Conservation (phyloP, 2,888 invertebrate genomes). For the Cerceris rybyensis region DNA sequence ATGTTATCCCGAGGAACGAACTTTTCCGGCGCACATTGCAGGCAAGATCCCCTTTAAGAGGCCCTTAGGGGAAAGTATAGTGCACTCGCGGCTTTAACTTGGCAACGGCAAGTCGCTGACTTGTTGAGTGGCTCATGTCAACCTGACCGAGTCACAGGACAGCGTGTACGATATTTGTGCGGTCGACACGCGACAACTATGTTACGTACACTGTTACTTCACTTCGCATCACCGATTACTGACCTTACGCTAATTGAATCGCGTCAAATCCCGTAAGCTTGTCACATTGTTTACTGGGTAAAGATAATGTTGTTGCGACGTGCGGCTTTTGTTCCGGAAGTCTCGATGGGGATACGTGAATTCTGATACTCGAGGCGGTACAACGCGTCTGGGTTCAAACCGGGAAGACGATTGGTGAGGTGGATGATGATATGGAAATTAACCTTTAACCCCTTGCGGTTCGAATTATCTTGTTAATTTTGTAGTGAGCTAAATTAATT, state of each 20-base stretch:
- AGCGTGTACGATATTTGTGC: slow-evolving; percentile 48
- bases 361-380: no score
- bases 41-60: slow-evolving; percentile 61
- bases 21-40: background rate
- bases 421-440: no score
- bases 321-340: no score
- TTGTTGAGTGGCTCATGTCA: slow-evolving; percentile 71
- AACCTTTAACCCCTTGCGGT: no score
- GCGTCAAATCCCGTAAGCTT: slow-evolving; percentile 46
- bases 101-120: slow-evolving; percentile 69
- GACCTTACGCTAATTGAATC: slow-evolving; percentile 47
- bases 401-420: no score
- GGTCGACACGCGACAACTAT: slow-evolving; percentile 30
- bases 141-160: slow-evolving; percentile 67
- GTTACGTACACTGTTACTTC: background rate
- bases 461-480: no score
- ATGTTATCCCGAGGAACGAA: background rate
- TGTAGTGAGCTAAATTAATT: no score
- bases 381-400: no score
- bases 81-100: slow-evolving; percentile 67
- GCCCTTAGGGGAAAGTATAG: slow-evolving; percentile 62
- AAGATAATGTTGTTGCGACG: slow-evolving; percentile 39
- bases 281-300: slow-evolving; percentile 50
- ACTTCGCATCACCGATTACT: slow-evolving; percentile 15
- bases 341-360: no score